Evolutionary conservation across 2,797 vertebrate species (phyloP), one percentile per base, ranked within the genome.

Genomic region (Chanos chanos): DNA sequence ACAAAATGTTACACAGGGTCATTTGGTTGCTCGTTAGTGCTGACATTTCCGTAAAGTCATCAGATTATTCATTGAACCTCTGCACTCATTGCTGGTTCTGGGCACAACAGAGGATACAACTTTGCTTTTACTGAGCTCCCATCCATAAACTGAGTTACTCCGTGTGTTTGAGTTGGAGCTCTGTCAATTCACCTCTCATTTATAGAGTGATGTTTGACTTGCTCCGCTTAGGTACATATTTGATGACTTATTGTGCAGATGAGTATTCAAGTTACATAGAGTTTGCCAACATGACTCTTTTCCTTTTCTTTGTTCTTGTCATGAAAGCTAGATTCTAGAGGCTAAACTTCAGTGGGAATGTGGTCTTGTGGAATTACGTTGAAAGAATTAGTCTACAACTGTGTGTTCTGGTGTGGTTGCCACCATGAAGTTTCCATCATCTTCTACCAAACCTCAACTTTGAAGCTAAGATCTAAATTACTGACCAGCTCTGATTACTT

Each of bases 381-480:
- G 49, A 58, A 53, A 54, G 55, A 40, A 24, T 30, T 24, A 40
- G 55, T 61, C 43, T 63, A 54, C 48, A 62, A 64, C 44, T 22
- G 21, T 60, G 22, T 50, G 16, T 66, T 70, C 68, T 51, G 52
- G 54, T 61, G 63, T 31, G 56, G 50, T 61, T 54, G 56, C 47
- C 56, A 31, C 51, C 44, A 16, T 47, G 60, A 61, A 56, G 59
- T 77, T 72, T 72, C 66, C 64, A 59, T 74, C 61, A 50, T 31
- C 57, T 52, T 52, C 58, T 69, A 72, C 47, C 64, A 63, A 75
- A 70, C 70, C 61, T 68, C 58, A 72, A 49, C 58, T 63, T 69
- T 70, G 64, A 64, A 66, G 58, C 63, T 48, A 65, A 65, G 48
- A 36, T 49, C 27, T 63, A 43, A 71, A 70, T 72, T 67, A 70